Evolutionary conservation across 2,888 invertebrate genomes (phyloP).

Genomic region (Malthinus seriepunctatus): DNA sequence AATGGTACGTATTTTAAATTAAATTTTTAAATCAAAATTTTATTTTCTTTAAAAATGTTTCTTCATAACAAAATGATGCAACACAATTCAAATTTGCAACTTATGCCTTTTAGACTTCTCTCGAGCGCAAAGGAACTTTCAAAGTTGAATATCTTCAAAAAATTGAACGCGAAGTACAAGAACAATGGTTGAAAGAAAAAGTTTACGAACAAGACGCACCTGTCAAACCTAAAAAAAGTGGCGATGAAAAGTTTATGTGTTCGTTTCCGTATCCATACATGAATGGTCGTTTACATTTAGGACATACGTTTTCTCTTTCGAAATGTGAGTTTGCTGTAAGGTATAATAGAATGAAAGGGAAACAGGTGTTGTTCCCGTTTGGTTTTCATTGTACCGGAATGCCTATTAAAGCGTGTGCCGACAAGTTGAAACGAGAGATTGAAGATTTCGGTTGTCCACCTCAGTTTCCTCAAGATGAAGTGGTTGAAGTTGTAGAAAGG

Average conservation of each 20-base stretch:
- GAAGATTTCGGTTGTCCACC: conserved; percentile 92
- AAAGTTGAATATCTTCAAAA: conserved; percentile 91
- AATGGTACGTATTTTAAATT: no score
- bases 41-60: not conserved
- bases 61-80: conserved; percentile 12
- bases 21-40: no score
- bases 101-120: conserved; percentile 38
- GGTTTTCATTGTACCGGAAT: conserved; percentile 99
- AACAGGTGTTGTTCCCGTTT: conserved; percentile 92
- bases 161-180: conserved; percentile 85
- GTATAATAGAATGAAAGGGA: conserved; percentile 90
- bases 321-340: conserved; percentile 97
- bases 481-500: conserved; percentile 56
- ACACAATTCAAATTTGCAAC: not conserved
- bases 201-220: conserved; percentile 85
- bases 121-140: conserved; percentile 89
- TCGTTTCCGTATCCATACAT: conserved; percentile 99
- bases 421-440: conserved; percentile 94
- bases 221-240: conserved; percentile 57
- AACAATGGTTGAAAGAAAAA: conserved; percentile 81
- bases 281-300: conserved; percentile 97
- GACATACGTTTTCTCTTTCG: conserved; percentile 95
- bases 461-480: conserved; percentile 72
- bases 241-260: conserved; percentile 83
- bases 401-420: conserved; percentile 99